Conservation (phyloP, 2,888 invertebrate species). For the Trimorus sp. region DNA sequence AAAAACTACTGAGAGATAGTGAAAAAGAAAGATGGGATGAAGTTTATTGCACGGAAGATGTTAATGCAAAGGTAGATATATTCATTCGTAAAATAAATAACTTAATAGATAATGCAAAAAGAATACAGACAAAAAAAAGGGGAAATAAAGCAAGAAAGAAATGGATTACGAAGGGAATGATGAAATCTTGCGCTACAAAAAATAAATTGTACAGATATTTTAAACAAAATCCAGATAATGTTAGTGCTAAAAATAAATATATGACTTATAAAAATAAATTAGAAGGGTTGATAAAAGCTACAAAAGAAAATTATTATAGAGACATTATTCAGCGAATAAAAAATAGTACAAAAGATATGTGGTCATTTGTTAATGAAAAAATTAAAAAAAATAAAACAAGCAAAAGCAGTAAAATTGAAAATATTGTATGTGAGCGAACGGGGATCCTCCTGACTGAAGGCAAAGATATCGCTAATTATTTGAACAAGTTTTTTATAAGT, state of each 20-base stretch:
- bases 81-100: background rate
- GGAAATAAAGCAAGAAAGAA: constrained; percentile 1
- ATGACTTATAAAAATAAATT: constrained; percentile 2
- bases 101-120: background rate
- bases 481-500: no score
- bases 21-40: constrained; percentile 2
- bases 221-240: background rate
- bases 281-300: background rate
- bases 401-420: background rate
- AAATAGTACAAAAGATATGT: constrained; percentile 7
- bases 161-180: constrained; percentile 20
- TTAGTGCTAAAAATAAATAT: constrained; percentile 3
- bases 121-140: background rate
- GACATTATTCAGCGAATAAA: background rate
- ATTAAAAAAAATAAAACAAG: constrained; percentile 1
- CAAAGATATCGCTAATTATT: no score
- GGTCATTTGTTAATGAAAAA: constrained; percentile 9
- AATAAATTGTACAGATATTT: constrained; percentile 8
- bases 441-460: no score
- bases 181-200: constrained; percentile 12
- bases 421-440: no score
- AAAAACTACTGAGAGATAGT: background rate
- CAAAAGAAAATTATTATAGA: constrained; percentile 5
- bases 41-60: background rate
- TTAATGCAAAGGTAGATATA: background rate